These are phyloP conservation scores for Xestia ashworthii DNA, from an alignment of 2,888 invertebrate genomes.

Conservation along the genomic window DNA sequence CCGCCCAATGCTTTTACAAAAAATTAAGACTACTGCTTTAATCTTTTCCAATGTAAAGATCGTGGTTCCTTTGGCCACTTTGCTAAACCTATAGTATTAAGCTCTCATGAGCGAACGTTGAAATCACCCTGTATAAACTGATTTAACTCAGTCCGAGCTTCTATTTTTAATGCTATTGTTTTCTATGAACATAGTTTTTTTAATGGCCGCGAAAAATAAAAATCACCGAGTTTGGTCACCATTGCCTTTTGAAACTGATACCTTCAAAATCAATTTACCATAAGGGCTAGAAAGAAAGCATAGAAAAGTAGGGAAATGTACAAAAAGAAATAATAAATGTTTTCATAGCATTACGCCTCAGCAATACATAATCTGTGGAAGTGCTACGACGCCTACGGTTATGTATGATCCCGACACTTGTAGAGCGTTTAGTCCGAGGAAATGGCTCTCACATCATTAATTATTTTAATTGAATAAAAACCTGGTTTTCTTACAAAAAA, in stretches of 20 bases:
- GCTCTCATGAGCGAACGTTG: neutral
- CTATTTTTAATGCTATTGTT: neutral
- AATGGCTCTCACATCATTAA: neutral
- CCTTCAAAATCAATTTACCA: neutral
- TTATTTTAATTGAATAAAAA: neutral
- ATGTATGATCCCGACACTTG: neutral
- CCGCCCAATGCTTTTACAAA: too few species aligned
- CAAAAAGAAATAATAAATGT: neutral
- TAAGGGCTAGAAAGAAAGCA: neutral
- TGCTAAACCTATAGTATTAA: neutral
- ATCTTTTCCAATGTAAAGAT: too few species aligned
- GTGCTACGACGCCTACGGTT: constrained; percentile 1
- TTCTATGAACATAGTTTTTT: neutral
- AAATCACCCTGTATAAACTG: neutral
- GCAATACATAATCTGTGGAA: constrained; percentile 24
- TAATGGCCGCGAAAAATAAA: neutral
- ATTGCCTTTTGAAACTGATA: neutral
- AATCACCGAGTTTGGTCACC: neutral
- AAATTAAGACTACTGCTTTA: too few species aligned
- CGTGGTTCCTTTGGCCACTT: too few species aligned
- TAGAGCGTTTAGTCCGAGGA: neutral
- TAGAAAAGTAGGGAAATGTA: neutral
- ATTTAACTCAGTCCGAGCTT: neutral
- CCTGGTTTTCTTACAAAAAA: neutral
- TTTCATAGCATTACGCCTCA: constrained; percentile 9